phyloP scores from a whole-genome alignment of 1,140 invertebrate species.

The Sweltsa coloradensis region DNA sequence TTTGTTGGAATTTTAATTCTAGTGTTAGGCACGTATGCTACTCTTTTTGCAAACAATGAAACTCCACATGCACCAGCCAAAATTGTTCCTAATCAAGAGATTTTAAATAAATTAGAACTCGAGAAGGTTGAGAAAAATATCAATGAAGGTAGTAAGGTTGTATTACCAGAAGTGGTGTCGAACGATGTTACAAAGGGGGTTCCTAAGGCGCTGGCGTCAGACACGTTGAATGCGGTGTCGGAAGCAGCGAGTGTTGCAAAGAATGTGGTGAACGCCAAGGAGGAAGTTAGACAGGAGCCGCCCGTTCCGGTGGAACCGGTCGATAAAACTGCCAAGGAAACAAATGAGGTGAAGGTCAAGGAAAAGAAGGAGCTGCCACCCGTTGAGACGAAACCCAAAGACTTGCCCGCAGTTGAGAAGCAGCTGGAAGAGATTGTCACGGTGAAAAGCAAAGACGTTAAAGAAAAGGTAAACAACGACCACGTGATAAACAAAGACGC shows the following conservation, averaged over 20 bases:
- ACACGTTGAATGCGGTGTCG: not conserved
- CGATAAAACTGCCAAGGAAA: constrained; percentile 6
- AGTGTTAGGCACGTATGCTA: constrained; percentile 76
- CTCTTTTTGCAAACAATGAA: constrained; percentile 61
- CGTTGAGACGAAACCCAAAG: not conserved
- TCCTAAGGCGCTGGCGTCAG: not conserved
- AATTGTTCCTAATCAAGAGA: too few relatives aligned
- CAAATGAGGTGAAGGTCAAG: not conserved
- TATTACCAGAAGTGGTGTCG: not conserved
- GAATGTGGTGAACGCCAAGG: constrained; percentile 13
- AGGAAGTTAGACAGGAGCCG: constrained; percentile 34
- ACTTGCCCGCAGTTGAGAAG: constrained; percentile 2
- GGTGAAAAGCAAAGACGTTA: constrained; percentile 7
- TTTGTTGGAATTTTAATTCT: constrained; percentile 66
- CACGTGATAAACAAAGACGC: constrained; percentile 28
- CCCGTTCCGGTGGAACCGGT: constrained; percentile 36
- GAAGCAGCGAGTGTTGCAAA: not conserved
- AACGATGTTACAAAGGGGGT: not conserved
- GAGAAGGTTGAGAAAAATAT: too few relatives aligned
- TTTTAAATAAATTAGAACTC: too few relatives aligned
- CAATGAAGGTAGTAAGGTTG: constrained; percentile 1
- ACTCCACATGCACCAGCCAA: too few relatives aligned
- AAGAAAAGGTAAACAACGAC: constrained; percentile 14
- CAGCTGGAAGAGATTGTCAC: constrained; percentile 2
- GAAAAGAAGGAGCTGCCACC: not conserved